A percentile compares a stretch with the other conserved stretches of the same genome.
phyloP scores from a whole-genome alignment of 2,888 invertebrate genomes.

The Troides helena region DNA sequence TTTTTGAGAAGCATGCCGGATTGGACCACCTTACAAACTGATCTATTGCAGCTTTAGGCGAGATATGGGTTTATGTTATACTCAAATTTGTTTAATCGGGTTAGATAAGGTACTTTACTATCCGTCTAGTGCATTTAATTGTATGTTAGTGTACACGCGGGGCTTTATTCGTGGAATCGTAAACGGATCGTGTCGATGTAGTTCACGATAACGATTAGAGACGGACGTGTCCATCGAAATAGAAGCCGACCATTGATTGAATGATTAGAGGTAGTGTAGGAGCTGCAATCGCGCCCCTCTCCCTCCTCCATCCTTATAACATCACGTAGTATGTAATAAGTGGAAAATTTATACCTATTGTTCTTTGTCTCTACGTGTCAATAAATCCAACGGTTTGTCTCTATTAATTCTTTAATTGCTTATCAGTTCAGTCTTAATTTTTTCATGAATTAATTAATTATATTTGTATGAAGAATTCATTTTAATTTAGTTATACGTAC shows the following conservation, averaged over 20 bases:
- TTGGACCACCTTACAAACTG: too few relatives aligned
- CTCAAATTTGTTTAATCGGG: too few relatives aligned
- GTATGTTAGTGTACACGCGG: neutral
- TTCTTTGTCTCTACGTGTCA: neutral
- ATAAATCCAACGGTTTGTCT: too few relatives aligned
- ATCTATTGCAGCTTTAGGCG: too few relatives aligned
- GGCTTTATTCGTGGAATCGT: constrained; percentile 26
- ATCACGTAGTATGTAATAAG: constrained; percentile 18
- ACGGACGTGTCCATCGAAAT: constrained; percentile 29
- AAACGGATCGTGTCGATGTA: constrained; percentile 16
- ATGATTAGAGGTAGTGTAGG: constrained; percentile 12
- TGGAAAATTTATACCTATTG: neutral
- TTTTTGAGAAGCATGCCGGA: too few relatives aligned
- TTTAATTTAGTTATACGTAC: too few relatives aligned
- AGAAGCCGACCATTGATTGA: constrained; percentile 20
- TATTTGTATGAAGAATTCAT: too few relatives aligned
- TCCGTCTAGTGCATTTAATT: neutral
- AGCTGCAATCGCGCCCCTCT: neutral
- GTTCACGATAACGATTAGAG: constrained; percentile 23
- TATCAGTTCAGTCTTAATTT: too few relatives aligned
- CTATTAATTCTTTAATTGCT: neutral
- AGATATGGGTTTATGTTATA: too few relatives aligned
- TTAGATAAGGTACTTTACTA: too few relatives aligned
- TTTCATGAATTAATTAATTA: too few relatives aligned
- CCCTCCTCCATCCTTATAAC: neutral